These are phyloP conservation scores for Sinocyclocheilus maitianheensis DNA, from an alignment of 2,113 vertebrate genomes.

Conservation along the genomic window DNA sequence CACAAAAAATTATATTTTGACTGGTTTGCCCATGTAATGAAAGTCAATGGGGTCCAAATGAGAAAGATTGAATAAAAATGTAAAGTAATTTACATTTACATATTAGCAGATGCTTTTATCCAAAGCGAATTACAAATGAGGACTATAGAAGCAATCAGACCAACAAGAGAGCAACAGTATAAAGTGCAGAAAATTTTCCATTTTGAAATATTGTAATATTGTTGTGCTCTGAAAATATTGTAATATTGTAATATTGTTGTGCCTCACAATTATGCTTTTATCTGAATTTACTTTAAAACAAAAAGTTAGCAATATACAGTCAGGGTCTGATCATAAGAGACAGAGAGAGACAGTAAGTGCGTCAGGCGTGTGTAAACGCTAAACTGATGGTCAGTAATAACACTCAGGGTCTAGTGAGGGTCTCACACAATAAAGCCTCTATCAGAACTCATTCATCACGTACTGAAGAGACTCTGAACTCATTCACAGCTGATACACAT, in stretches of 20 bases:
- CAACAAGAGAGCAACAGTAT: too few species aligned
- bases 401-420: slow-evolving; percentile 53
- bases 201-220: too few species aligned
- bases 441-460: slow-evolving; percentile 74
- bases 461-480: slow-evolving; percentile 76
- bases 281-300: not conserved
- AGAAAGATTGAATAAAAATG: not conserved
- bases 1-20: not conserved
- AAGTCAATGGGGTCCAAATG: not conserved
- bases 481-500: slow-evolving; percentile 75
- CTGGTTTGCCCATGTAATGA: not conserved
- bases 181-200: too few species aligned
- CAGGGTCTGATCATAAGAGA: not conserved
- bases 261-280: not conserved
- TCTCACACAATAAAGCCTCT: slow-evolving; percentile 71
- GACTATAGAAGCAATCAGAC: too few species aligned
- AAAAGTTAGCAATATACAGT: not conserved
- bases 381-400: slow-evolving; percentile 73
- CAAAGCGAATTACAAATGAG: too few species aligned
- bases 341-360: slow-evolving; percentile 12
- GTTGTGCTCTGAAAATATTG: too few species aligned
- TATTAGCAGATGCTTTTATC: too few species aligned
- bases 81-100: too few species aligned
- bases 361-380: slow-evolving; percentile 62
- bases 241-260: too few species aligned